A percentile compares a stretch with the other conserved stretches of the same genome.
Conservation (phyloP, 2,888 invertebrate species). For the Tholera decimalis region DNA sequence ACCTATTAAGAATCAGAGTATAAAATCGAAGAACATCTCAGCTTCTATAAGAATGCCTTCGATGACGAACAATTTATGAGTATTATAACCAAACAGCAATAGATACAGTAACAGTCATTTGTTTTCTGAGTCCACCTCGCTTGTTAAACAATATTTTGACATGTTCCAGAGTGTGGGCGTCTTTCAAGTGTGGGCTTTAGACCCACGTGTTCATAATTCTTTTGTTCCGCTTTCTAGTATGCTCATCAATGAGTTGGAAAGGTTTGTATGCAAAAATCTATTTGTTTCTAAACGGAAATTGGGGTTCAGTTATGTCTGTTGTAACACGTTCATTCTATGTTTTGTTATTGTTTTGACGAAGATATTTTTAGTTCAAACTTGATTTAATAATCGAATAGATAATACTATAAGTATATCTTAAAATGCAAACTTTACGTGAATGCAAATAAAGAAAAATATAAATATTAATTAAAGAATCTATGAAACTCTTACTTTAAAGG, state of each 20-base stretch:
- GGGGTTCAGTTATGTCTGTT: conserved; percentile 62
- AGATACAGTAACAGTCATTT: conserved; percentile 79
- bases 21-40: conserved; percentile 33
- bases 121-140: conserved; percentile 79
- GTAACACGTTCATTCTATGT: conserved; percentile 68
- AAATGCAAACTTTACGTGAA: no score
- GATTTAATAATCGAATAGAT: not conserved
- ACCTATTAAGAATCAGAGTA: not conserved
- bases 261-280: conserved; percentile 83
- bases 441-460: no score
- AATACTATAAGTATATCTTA: not conserved
- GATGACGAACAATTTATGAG: conserved; percentile 76
- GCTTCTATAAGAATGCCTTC: conserved; percentile 32
- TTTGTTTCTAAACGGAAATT: conserved; percentile 70
- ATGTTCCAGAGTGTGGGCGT: conserved; percentile 78
- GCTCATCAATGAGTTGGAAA: conserved; percentile 71
- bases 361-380: not conserved
- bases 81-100: conserved; percentile 78
- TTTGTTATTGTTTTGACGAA: conserved; percentile 23
- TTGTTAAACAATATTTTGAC: conserved; percentile 84
- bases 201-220: conserved; percentile 80
- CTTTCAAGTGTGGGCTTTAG: conserved; percentile 76
- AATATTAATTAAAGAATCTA: no score
- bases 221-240: conserved; percentile 81
- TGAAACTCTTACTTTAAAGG: no score